phyloP scores from a whole-genome alignment of 2,888 invertebrate species.

The Drosophila dives region DNA sequence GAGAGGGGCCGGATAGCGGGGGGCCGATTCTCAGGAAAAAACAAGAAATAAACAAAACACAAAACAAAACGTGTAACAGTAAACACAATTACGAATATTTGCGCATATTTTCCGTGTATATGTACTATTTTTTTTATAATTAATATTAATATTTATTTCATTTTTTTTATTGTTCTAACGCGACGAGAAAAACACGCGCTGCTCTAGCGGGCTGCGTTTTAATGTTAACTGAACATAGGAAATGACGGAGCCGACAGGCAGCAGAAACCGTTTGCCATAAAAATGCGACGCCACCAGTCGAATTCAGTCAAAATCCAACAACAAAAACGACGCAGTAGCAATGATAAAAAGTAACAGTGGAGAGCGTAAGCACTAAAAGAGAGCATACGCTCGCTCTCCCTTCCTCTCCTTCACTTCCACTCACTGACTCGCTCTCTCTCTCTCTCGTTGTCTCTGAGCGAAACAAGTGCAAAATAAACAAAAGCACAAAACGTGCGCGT shows the following conservation, averaged over 20 bases:
- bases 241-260: conserved; percentile 34
- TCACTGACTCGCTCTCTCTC: conserved; percentile 5
- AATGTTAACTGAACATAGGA: conserved; percentile 74
- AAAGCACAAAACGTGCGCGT: conserved; percentile 62
- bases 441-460: conserved; percentile 5
- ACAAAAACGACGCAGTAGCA: conserved; percentile 57
- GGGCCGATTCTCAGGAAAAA: conserved; percentile 26
- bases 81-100: conserved; percentile 60
- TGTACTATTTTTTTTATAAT: conserved; percentile 3
- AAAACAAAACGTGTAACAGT: conserved; percentile 27
- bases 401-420: conserved; percentile 11
- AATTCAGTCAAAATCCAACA: conserved; percentile 49
- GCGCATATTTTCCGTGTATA: conserved; percentile 42
- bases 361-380: conserved; percentile 1
- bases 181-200: conserved; percentile 64
- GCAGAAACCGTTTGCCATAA: conserved; percentile 63
- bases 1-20: conserved; percentile 5
- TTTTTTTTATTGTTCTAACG: conserved; percentile 34
- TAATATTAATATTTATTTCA: conserved; percentile 24
- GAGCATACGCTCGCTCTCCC: conserved; percentile 5
- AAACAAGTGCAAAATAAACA: conserved; percentile 69
- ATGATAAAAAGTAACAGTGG: conserved; percentile 56
- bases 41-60: conserved; percentile 5
- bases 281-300: conserved; percentile 57
- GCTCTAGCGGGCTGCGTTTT: conserved; percentile 71